Evolutionary conservation across 2,888 invertebrate genomes (phyloP), one percentile per base, ranked within the genome.

Genomic region (Drosophila engyochracea): DNA sequence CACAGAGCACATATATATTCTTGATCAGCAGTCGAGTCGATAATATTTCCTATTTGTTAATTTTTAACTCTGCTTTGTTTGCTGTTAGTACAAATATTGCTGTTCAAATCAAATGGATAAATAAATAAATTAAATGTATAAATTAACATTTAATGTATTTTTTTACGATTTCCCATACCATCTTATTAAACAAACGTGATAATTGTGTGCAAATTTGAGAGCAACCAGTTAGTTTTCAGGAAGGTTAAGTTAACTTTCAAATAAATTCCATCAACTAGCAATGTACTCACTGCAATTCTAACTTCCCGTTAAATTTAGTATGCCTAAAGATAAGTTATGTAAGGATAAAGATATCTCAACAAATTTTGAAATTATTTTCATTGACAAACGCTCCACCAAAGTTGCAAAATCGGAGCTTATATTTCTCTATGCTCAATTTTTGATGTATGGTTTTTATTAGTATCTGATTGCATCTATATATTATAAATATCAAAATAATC

Each of bases 401-500:
- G 51, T 52, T 30, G 51, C 31, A 52, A 52, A n/a, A 12, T 12
- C 7, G 10, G 14, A 47, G 47, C 7, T 47, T 25, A 9, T 6
- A 51, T 51, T 28, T 51, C 16, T 19, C 10, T 3, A 3, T 10
- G 10, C 28, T 19, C 16, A 19, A 19, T 4, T 28, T 9, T 51
- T 28, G 51, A 51, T 51, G 19, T 28, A 19, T 51, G 28, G 19
- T 25, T 47, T 16, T 25, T 16, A 47, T 25, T 47, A 16, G 28
- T 51, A 28, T 28, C 19, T 19, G 16, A 16, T 28, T 51, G 49
- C 10, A 28, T 19, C 7, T 30, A 30, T 25, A 12, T 22, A 22
- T 55, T 12, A 55, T 16, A 35, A 25, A 16, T 54, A 35, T 35
- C 33, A 9, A 55, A 67, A 67, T 22, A 54, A 16, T 67, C 70